These are phyloP conservation scores for Struthidea cinerea DNA, from an alignment of 2,113 vertebrate genomes.

Conservation along the genomic window DNA sequence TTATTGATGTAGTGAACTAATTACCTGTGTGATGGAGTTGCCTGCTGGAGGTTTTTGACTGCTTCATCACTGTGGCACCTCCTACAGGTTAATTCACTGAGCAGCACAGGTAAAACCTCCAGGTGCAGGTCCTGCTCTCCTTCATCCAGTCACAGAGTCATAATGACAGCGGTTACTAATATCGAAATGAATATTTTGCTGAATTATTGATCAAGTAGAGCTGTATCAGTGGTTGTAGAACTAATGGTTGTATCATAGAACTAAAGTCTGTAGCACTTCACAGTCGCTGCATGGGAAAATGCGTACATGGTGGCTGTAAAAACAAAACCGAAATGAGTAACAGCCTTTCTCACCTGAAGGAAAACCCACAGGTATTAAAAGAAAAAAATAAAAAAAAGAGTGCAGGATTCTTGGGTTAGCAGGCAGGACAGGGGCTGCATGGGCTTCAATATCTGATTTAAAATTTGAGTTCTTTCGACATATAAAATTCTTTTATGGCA, in stretches of 20 bases:
- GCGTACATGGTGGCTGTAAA: background rate
- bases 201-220: background rate
- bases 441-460: background rate
- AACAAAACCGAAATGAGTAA: background rate
- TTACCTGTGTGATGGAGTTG: conserved; percentile 1
- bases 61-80: background rate
- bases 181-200: background rate
- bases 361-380: background rate
- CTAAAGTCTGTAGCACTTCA: background rate
- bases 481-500: background rate
- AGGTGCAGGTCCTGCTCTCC: background rate
- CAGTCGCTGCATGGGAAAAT: background rate
- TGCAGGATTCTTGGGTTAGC: background rate
- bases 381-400: background rate
- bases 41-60: conserved; percentile 9
- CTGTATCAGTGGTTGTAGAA: background rate
- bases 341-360: background rate
- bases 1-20: conserved; percentile 28
- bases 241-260: background rate
- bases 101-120: background rate
- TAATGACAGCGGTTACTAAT: background rate
- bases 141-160: background rate
- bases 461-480: background rate
- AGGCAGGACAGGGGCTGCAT: background rate
- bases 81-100: background rate